A percentile compares a stretch with the other conserved stretches of the same genome.
Evolutionary conservation across 2,113 vertebrate genomes (phyloP).

Genomic region (Actinemys pallida): DNA sequence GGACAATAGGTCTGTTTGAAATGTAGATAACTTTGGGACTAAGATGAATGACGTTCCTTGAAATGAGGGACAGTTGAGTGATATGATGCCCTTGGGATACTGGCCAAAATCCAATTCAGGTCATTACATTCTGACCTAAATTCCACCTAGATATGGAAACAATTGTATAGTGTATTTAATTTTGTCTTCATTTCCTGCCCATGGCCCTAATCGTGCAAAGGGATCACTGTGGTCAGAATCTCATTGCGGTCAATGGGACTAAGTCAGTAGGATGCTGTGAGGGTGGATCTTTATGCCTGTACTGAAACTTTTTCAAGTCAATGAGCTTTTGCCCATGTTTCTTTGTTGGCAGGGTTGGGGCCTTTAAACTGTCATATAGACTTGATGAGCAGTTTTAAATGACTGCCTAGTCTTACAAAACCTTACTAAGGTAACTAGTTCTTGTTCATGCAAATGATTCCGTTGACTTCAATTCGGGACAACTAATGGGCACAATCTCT

Average conservation of each 20-base stretch:
- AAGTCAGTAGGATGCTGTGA: background rate
- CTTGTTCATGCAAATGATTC: background rate
- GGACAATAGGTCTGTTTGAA: fast-evolving
- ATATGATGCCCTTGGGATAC: fast-evolving
- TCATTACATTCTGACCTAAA: background rate
- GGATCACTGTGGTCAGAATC: background rate
- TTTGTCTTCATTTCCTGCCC: fast-evolving
- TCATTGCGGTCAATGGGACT: background rate
- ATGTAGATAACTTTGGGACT: background rate
- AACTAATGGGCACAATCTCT: background rate
- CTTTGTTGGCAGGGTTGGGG: background rate
- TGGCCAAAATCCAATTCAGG: background rate
- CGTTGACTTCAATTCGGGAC: background rate
- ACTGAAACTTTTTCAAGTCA: background rate
- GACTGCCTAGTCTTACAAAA: background rate
- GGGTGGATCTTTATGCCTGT: background rate
- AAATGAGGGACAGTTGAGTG: background rate
- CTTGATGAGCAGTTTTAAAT: fast-evolving
- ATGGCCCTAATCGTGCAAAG: background rate
- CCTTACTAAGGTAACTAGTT: background rate
- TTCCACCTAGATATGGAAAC: background rate
- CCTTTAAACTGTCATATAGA: background rate
- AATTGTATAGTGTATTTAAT: background rate
- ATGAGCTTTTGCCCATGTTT: background rate
- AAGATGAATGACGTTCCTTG: fast-evolving